Evolutionary conservation across 2,113 vertebrate species (phyloP), one percentile per base, ranked within the genome.

Genomic region (Dasypus novemcinctus): DNA sequence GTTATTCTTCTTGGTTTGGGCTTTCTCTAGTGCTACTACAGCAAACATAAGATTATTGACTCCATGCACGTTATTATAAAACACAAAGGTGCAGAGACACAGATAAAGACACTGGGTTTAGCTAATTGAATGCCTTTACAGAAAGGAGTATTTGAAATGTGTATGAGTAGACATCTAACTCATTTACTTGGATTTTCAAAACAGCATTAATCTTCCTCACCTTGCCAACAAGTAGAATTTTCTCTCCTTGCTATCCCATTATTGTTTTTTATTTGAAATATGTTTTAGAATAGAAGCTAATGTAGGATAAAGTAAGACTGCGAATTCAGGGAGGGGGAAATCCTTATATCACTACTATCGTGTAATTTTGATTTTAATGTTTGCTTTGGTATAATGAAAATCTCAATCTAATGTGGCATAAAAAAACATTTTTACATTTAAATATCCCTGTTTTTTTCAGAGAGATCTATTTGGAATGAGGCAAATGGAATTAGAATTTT

Each of bases 201-300:
- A 85, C 43, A 41, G 5, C 46, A 43, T 63, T 95, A 31, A 91
- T 79, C 57, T 83, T 84, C 66, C 21, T 66, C 52, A 72, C 11
- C 15, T 57, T 91, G 25, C 38, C 43, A 91, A 79, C 31, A 78
- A 80, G 52, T 63, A 86, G 20, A 93, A 90, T 69, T 87, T 95
- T 29, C 25, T 92, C 61, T 86, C 38, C 36, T 83, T 12, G 25
- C 2, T 75, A 63, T 33, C 15, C n/a, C 18, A 78, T 61, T 75
- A 75, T 33, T 75, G 49, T 66, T 66, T 95, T 88, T 89, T 63
- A 72, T 87, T 84, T 93, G 54, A 94, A 91, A 91, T 76, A 80
- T 43, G 5, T 66, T 75, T 12, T 68, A 91, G 13, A 66, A 71
- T 49, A 83, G 33, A 88, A 9, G 12, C 8, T 88, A 75, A 93